phyloP scores from a whole-genome alignment of 2,797 vertebrate genomes.

The Acanthurus leucopareius region DNA sequence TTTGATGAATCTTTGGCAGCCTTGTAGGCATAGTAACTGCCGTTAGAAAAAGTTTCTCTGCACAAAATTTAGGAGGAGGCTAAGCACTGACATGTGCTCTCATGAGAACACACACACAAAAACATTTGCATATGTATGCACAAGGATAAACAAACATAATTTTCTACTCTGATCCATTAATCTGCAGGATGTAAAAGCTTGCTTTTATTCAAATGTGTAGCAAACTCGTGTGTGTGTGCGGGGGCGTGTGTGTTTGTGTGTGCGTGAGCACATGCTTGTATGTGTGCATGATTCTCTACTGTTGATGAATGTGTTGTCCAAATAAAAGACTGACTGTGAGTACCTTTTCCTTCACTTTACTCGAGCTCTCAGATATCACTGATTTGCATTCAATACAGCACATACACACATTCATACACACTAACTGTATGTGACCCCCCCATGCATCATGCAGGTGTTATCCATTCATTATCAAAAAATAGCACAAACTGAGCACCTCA shows the following conservation, averaged over 20 bases:
- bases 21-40: slow-evolving; percentile 59
- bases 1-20: slow-evolving; percentile 65
- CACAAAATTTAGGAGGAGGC: slow-evolving; percentile 31
- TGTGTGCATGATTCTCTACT: slow-evolving; percentile 7
- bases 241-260: slow-evolving; percentile 10
- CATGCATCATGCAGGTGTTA: slow-evolving; percentile 23
- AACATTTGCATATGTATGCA: neutral
- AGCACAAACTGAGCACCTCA: neutral
- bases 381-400: slow-evolving; percentile 27
- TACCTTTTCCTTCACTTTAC: slow-evolving; percentile 8
- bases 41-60: slow-evolving; percentile 45
- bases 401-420: neutral
- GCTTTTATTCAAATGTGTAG: neutral
- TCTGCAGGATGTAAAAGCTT: slow-evolving; percentile 35
- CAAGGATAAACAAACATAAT: slow-evolving; percentile 30
- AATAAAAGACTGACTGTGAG: slow-evolving; percentile 14
- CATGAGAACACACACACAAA: slow-evolving; percentile 14
- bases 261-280: neutral
- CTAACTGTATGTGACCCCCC: slow-evolving; percentile 2
- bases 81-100: slow-evolving; percentile 23
- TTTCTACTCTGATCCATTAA: slow-evolving; percentile 44
- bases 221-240: slow-evolving; percentile 11
- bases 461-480: slow-evolving; percentile 14
- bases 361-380: neutral
- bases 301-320: slow-evolving; percentile 19